These are phyloP conservation scores for Vultur gryphus DNA, from an alignment of 2,797 vertebrate genomes.

Conservation along the genomic window DNA sequence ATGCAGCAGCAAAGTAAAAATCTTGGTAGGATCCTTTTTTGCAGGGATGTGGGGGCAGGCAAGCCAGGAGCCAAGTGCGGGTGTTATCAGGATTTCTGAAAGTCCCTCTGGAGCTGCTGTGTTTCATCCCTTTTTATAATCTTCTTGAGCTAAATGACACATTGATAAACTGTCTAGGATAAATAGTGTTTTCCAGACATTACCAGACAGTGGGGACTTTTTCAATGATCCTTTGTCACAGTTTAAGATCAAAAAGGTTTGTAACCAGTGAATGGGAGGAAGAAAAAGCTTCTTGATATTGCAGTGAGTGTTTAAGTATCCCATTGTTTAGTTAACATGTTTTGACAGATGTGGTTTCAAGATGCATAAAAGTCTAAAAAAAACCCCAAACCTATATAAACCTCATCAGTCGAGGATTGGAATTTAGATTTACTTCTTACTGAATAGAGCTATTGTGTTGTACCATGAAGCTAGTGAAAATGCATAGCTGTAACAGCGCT, in stretches of 20 bases:
- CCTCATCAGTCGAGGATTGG: background rate
- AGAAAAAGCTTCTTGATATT: conserved; percentile 34
- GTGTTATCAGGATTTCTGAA: background rate
- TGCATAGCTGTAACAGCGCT: background rate
- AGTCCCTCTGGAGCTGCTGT: background rate
- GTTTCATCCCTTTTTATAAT: conserved; percentile 12
- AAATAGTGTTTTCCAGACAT: background rate
- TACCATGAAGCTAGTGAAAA: background rate
- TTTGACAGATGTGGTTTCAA: conserved; percentile 45
- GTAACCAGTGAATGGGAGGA: conserved; percentile 6
- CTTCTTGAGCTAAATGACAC: conserved; percentile 9
- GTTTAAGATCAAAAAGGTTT: conserved; percentile 31
- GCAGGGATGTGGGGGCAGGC: background rate
- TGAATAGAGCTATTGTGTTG: background rate
- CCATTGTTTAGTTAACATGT: conserved; percentile 7
- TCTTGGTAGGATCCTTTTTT: background rate
- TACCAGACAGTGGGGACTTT: background rate
- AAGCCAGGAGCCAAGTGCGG: background rate
- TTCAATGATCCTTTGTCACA: background rate
- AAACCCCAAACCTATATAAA: background rate
- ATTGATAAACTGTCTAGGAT: conserved; percentile 17
- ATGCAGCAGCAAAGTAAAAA: background rate
- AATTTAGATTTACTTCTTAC: conserved; percentile 39
- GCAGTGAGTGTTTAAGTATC: background rate
- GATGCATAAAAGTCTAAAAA: background rate